Conservation (phyloP, 2,113 vertebrate species). For the Hydrolagus affinis region DNA sequence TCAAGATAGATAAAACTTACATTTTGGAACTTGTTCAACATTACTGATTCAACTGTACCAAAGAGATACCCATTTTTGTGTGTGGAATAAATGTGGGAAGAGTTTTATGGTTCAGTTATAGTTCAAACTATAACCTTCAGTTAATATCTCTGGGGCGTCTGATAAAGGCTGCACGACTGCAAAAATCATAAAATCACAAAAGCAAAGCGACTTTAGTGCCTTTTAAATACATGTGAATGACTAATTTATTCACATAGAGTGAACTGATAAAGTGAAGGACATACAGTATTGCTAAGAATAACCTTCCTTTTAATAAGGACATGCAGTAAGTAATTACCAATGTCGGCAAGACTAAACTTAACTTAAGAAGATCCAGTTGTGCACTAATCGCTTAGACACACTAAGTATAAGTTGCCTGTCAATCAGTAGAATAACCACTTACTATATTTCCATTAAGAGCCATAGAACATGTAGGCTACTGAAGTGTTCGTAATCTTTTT, state of each 20-base stretch:
- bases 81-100: background rate
- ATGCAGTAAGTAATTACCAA: background rate
- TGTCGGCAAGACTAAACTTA: background rate
- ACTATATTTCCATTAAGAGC: background rate
- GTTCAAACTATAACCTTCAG: background rate
- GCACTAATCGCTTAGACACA: background rate
- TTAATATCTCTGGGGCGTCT: background rate
- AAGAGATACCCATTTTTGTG: background rate
- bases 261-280: constrained; percentile 1
- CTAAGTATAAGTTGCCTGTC: background rate
- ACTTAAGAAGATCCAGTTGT: background rate
- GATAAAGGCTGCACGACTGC: background rate
- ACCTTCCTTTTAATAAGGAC: background rate
- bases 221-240: background rate
- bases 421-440: background rate
- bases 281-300: constrained; percentile 5
- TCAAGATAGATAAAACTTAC: background rate
- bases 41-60: background rate
- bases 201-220: constrained; percentile 11
- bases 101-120: constrained; percentile 9
- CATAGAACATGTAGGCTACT: background rate
- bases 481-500: background rate
- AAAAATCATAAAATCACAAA: constrained; percentile 2
- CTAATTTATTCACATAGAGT: constrained; percentile 7
- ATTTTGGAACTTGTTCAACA: background rate